Conservation (phyloP, 2,797 vertebrate genomes). For the Naso thynnoides region DNA sequence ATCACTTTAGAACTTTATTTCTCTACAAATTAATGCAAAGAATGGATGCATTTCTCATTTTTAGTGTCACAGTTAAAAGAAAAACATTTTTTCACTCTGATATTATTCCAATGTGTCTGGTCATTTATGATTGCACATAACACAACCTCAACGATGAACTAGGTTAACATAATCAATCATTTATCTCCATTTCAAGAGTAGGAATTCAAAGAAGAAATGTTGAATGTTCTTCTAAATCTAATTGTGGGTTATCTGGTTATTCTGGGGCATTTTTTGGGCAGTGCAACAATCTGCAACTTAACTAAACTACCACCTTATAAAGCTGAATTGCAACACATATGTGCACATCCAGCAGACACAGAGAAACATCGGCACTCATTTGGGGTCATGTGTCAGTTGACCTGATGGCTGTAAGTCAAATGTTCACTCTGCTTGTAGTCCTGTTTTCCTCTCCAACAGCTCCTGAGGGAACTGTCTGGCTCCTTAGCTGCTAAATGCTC, state of each 20-base stretch:
- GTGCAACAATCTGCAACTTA: not conserved
- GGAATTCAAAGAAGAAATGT: not conserved
- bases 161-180: not conserved
- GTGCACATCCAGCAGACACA: conserved; percentile 8
- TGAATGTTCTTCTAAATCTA: no score
- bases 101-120: not conserved
- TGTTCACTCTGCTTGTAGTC: conserved; percentile 30
- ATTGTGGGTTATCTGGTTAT: no score
- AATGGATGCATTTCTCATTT: not conserved
- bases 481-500: conserved; percentile 51
- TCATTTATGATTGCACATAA: no score
- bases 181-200: not conserved
- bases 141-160: no score
- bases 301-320: not conserved
- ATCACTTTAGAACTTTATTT: not conserved
- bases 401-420: conserved; percentile 18
- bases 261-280: not conserved
- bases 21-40: not conserved
- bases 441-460: conserved; percentile 25
- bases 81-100: not conserved
- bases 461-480: conserved; percentile 39
- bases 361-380: conserved; percentile 7
- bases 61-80: not conserved
- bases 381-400: conserved; percentile 1
- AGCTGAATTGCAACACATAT: conserved; percentile 5